Percentiles rank a stretch among this genome's conserved stretches.
Evolutionary conservation across 1,140 invertebrate species (phyloP).

Genomic region (Periplaneta americana): DNA sequence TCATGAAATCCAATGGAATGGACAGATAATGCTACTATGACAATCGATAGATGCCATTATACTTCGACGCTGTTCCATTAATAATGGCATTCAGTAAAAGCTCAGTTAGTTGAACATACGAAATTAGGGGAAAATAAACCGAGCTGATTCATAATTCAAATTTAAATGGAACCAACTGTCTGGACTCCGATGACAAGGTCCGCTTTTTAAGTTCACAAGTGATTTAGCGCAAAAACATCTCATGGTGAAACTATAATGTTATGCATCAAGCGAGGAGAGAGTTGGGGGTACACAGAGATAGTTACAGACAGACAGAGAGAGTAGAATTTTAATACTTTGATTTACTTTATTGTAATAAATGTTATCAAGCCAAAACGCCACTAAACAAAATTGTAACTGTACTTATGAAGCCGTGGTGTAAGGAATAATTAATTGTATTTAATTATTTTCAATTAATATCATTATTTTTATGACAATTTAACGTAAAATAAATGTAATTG

Average conservation of each 20-base stretch:
- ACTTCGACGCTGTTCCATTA: background rate
- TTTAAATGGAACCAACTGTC: background rate
- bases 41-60: background rate
- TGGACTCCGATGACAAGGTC: background rate
- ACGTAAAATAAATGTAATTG: no score
- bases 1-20: background rate
- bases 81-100: background rate
- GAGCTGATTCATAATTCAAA: background rate
- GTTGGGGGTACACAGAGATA: no score
- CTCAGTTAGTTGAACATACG: background rate
- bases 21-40: background rate
- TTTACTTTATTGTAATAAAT: no score
- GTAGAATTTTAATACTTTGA: no score
- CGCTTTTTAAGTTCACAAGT: background rate
- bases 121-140: background rate
- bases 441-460: no score
- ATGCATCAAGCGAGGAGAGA: no score
- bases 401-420: no score
- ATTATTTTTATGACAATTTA: no score
- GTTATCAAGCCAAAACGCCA: no score
- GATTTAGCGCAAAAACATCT: background rate
- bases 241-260: background rate
- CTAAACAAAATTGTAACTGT: no score
- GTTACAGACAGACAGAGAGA: no score
- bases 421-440: no score